These are phyloP conservation scores for Alviniconcha marisindica DNA, from an alignment of 1,140 invertebrate species.

Conservation along the genomic window DNA sequence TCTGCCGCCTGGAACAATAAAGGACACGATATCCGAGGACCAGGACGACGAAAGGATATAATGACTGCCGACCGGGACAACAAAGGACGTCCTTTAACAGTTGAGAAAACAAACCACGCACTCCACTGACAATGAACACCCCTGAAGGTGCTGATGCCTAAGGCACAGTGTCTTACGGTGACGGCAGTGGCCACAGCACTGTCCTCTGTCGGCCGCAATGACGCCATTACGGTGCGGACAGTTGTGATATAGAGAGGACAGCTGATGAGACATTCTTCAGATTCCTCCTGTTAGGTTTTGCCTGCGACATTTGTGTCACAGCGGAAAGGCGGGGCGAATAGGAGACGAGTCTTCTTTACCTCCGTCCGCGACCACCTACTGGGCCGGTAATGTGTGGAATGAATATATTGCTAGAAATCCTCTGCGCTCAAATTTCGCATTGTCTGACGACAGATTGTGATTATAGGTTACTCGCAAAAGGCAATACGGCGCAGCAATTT, in stretches of 20 bases:
- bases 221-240: neutral
- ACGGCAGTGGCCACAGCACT: too few relatives aligned
- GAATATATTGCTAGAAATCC: conserved; percentile 20
- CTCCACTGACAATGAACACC: too few relatives aligned
- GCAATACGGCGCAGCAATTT: neutral
- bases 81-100: too few relatives aligned
- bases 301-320: neutral
- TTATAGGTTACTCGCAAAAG: neutral
- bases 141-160: too few relatives aligned
- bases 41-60: too few relatives aligned
- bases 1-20: too few relatives aligned
- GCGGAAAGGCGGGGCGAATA: neutral
- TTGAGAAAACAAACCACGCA: too few relatives aligned
- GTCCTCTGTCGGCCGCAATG: neutral
- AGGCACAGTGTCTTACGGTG: too few relatives aligned
- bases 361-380: neutral
- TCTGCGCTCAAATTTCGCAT: neutral
- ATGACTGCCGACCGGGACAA: too few relatives aligned
- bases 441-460: conserved; percentile 10
- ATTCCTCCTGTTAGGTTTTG: neutral
- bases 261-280: conserved; percentile 3
- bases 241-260: neutral
- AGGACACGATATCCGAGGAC: too few relatives aligned
- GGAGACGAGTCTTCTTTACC: neutral
- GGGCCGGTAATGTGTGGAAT: neutral